These are phyloP conservation scores for Reticulitermes speratus DNA, from an alignment of 1,140 invertebrate species.

Conservation along the genomic window DNA sequence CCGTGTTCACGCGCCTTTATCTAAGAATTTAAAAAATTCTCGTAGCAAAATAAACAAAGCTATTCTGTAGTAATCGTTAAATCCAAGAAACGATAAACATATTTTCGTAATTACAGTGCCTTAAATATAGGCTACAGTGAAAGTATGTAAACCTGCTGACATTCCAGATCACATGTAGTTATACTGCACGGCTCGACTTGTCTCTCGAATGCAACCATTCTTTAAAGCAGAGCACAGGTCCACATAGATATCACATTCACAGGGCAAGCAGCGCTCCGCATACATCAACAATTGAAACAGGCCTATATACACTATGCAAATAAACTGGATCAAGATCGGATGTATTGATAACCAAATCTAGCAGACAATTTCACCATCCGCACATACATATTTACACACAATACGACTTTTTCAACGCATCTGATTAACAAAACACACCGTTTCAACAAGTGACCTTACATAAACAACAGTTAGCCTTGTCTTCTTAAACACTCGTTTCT, in stretches of 20 bases:
- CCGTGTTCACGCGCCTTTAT: too few relatives aligned
- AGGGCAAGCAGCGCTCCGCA: not conserved
- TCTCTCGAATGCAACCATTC: not conserved
- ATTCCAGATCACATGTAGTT: not conserved
- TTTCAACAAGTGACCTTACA: not conserved
- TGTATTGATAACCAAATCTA: not conserved
- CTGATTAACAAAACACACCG: not conserved
- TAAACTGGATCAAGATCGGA: not conserved
- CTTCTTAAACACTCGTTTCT: not conserved
- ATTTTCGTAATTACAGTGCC: not conserved
- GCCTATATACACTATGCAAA: not conserved
- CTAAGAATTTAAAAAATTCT: too few relatives aligned
- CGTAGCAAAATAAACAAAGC: too few relatives aligned
- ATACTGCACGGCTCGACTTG: not conserved
- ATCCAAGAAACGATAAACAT: not conserved
- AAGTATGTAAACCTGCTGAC: not conserved
- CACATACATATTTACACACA: not conserved
- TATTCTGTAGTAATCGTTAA: not conserved
- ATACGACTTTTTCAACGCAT: not conserved
- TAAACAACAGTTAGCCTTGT: not conserved
- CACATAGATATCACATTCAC: not conserved
- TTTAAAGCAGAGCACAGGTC: not conserved
- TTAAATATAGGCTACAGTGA: not conserved
- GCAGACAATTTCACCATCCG: conserved; percentile 2
- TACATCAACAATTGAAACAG: not conserved